Conservation (phyloP, 2,888 invertebrate genomes). For the Cartodere bifasciata region DNA sequence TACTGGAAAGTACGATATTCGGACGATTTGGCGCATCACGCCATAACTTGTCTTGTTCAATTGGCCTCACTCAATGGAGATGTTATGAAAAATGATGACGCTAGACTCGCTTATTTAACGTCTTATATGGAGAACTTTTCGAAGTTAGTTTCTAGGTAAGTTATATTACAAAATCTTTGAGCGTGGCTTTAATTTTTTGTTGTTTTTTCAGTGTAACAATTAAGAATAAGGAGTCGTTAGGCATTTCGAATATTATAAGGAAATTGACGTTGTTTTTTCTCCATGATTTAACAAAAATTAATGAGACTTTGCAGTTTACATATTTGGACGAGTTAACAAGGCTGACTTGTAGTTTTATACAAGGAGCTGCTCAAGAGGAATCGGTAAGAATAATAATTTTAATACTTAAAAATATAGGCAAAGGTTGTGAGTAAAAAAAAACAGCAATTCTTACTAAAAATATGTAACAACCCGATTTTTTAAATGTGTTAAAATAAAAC, state of each 20-base stretch:
- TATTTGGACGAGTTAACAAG: conserved; percentile 49
- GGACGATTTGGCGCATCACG: conserved; percentile 62
- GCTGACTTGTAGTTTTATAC: conserved; percentile 50
- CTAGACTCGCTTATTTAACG: conserved; percentile 42
- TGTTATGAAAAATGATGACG: conserved; percentile 38
- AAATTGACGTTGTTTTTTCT: conserved; percentile 49
- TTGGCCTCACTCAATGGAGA: conserved; percentile 56
- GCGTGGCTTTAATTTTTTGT: conserved; percentile 3
- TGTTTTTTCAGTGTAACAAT: conserved; percentile 40
- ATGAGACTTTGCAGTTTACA: conserved; percentile 18
- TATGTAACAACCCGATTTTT: too few relatives aligned
- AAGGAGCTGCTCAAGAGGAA: conserved; percentile 53
- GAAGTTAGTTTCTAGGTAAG: conserved; percentile 44
- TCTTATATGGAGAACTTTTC: conserved; percentile 48
- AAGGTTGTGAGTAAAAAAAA: too few relatives aligned
- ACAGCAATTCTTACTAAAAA: too few relatives aligned
- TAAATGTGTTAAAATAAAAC: too few relatives aligned
- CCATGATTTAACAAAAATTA: conserved; percentile 29
- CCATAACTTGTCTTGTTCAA: conserved; percentile 72
- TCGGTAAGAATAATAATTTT: conserved; percentile 40
- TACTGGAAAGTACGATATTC: conserved; percentile 71
- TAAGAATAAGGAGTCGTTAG: conserved; percentile 52
- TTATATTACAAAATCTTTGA: conserved; percentile 3
- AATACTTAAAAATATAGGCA: too few relatives aligned
- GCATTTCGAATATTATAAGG: conserved; percentile 52